Evolutionary conservation across 2,797 vertebrate species (phyloP).

Genomic region (Leptatherina wallacei): DNA sequence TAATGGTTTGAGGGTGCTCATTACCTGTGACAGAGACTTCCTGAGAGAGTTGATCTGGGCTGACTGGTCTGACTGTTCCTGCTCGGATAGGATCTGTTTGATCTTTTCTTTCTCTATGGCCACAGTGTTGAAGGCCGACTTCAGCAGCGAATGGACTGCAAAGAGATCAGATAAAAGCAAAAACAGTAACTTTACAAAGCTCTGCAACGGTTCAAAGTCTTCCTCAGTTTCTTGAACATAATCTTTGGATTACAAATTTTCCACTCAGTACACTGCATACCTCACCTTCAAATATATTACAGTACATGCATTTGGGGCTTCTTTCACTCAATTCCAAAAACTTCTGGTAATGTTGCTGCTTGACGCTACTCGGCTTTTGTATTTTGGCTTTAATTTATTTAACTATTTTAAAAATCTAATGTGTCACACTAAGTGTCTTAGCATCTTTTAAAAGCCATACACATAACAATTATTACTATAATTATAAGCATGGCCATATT

Average conservation of each 20-base stretch:
- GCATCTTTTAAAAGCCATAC: not conserved
- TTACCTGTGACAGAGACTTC: constrained; percentile 97
- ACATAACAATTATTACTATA: not conserved
- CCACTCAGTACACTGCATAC: constrained; percentile 5
- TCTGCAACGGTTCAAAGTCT: not conserved
- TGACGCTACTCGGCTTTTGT: not conserved
- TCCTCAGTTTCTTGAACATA: not conserved
- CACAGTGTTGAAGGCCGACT: constrained; percentile 98
- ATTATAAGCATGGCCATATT: not conserved
- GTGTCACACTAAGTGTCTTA: not conserved
- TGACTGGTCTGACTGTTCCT: constrained; percentile 90
- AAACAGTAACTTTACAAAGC: not conserved
- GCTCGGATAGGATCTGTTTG: constrained; percentile 94
- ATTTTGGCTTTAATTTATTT: not conserved
- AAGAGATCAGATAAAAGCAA: constrained; percentile 13
- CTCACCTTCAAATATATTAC: not conserved
- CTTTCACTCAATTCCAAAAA: not conserved
- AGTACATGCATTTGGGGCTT: not conserved
- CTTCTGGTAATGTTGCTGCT: not conserved
- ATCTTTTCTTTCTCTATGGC: constrained; percentile 99
- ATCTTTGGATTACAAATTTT: not conserved
- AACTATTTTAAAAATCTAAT: not conserved
- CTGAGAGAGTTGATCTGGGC: constrained; percentile 92
- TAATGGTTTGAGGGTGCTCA: constrained; percentile 9
- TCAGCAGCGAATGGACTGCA: constrained; percentile 95